Conservation (phyloP, 2,888 invertebrate species). For the Erebia aethiops region DNA sequence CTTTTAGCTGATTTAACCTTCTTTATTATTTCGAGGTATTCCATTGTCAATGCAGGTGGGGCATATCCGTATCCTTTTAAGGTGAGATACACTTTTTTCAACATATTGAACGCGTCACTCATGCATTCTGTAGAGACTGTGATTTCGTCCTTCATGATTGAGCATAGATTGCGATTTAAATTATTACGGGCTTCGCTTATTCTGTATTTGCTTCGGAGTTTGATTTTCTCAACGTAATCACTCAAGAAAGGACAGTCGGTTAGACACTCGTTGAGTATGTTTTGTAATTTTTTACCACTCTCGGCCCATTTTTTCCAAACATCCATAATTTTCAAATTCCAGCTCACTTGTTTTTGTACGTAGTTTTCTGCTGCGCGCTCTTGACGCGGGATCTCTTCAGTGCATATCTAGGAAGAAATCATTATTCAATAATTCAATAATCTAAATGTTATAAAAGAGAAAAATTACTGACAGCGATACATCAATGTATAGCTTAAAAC, state of each 20-base stretch:
- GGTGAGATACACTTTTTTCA: slow-evolving; percentile 83
- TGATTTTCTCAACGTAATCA: slow-evolving; percentile 58
- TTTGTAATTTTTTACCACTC: slow-evolving; percentile 53
- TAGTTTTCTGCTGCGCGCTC: slow-evolving; percentile 68
- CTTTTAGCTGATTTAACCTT: slow-evolving; percentile 83
- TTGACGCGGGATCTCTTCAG: slow-evolving; percentile 70
- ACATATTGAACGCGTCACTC: slow-evolving; percentile 76
- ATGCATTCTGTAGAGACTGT: slow-evolving; percentile 76
- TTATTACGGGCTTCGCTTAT: slow-evolving; percentile 63
- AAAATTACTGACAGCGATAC: too few relatives aligned
- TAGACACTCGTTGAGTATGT: slow-evolving; percentile 55
- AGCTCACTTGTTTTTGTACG: slow-evolving; percentile 58
- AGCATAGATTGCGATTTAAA: slow-evolving; percentile 58
- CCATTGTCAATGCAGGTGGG: slow-evolving; percentile 79
- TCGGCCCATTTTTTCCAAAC: slow-evolving; percentile 64
- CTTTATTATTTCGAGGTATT: slow-evolving; percentile 84
- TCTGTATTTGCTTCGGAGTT: slow-evolving; percentile 47
- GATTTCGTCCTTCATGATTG: slow-evolving; percentile 78
- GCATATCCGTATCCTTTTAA: slow-evolving; percentile 83
- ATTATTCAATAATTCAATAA: not conserved
- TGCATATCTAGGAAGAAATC: slow-evolving; percentile 58
- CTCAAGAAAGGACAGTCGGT: slow-evolving; percentile 56
- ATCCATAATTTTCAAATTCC: slow-evolving; percentile 62
- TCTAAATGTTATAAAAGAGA: too few relatives aligned
- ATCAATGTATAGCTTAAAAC: too few relatives aligned